Conservation (phyloP, 1,140 invertebrate genomes). For the Drosophila bifasciata region DNA sequence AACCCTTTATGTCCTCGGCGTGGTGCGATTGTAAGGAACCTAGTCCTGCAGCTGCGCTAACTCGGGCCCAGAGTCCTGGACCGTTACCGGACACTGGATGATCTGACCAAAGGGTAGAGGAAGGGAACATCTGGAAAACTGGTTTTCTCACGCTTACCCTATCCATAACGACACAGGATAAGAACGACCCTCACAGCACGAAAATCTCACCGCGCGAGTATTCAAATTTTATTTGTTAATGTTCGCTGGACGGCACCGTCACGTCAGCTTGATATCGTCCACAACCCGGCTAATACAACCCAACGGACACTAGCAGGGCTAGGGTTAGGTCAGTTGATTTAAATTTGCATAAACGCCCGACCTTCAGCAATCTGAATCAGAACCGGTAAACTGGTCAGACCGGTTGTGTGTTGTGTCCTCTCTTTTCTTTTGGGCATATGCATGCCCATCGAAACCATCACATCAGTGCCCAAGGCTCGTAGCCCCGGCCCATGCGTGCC, state of each 20-base stretch:
- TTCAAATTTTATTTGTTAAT: conserved; percentile 42
- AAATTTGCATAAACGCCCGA: conserved; percentile 38
- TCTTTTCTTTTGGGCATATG: conserved; percentile 20
- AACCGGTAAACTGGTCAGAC: conserved; percentile 41
- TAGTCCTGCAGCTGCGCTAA: conserved; percentile 23
- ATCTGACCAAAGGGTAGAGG: conserved; percentile 32
- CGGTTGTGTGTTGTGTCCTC: conserved; percentile 19
- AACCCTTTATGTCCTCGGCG: conserved; percentile 11
- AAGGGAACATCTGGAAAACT: conserved; percentile 52
- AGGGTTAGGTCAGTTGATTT: conserved; percentile 38
- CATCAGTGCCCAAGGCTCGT: background rate
- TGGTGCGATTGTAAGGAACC: background rate
- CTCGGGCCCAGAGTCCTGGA: conserved; percentile 6
- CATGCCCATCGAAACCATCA: background rate
- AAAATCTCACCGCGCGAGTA: conserved; percentile 43
- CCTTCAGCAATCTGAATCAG: conserved; percentile 14
- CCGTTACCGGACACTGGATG: conserved; percentile 58
- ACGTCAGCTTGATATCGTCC: conserved; percentile 6
- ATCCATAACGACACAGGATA: conserved; percentile 19
- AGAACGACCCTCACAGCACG: conserved; percentile 25
- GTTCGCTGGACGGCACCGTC: conserved; percentile 9
- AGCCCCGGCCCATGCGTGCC: too few relatives aligned
- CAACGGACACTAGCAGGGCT: conserved; percentile 19
- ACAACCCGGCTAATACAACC: too few relatives aligned
- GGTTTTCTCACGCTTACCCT: conserved; percentile 72